These are phyloP conservation scores for Aldrovandia affinis DNA, from an alignment of 2,797 vertebrate species.

Conservation along the genomic window DNA sequence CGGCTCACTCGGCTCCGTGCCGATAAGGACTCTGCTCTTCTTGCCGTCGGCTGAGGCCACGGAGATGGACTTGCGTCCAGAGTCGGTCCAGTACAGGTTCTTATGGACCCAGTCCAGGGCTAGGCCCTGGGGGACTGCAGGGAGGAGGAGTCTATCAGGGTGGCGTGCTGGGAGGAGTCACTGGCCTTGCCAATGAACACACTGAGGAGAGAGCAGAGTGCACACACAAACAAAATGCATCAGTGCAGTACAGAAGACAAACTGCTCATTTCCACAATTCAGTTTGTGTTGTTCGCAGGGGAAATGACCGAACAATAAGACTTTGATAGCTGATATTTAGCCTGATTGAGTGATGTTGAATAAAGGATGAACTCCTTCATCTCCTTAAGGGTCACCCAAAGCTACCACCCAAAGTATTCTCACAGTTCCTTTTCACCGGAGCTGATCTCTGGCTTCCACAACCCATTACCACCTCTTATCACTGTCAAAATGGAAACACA, in stretches of 20 bases:
- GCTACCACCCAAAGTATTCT: not conserved
- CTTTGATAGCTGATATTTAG: not conserved
- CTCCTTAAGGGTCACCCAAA: too few relatives aligned
- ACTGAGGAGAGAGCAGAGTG: slow-evolving; percentile 61
- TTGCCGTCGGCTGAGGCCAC: slow-evolving; percentile 89
- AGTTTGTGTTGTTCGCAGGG: not conserved
- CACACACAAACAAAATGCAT: not conserved
- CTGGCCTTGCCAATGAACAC: slow-evolving; percentile 92
- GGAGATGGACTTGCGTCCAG: slow-evolving; percentile 91
- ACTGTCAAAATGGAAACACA: not conserved
- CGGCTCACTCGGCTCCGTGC: slow-evolving; percentile 87
- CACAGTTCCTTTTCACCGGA: not conserved
- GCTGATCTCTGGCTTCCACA: slow-evolving; percentile 1
- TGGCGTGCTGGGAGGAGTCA: slow-evolving; percentile 84
- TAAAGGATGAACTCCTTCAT: not conserved
- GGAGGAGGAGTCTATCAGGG: slow-evolving; percentile 82
- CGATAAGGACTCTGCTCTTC: slow-evolving; percentile 87
- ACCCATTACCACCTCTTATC: not conserved
- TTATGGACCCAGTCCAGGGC: slow-evolving; percentile 97
- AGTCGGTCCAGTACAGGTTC: slow-evolving; percentile 98
- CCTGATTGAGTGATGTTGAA: not conserved
- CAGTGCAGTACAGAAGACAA: not conserved
- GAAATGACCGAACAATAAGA: not conserved
- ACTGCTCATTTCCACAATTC: not conserved
- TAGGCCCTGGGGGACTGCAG: slow-evolving; percentile 92